Evolutionary conservation across 35 echinoderm and acorn worm species (phyloP), one percentile per base, ranked within the genome.

Genomic region (Apostichopus parvimensis): DNA sequence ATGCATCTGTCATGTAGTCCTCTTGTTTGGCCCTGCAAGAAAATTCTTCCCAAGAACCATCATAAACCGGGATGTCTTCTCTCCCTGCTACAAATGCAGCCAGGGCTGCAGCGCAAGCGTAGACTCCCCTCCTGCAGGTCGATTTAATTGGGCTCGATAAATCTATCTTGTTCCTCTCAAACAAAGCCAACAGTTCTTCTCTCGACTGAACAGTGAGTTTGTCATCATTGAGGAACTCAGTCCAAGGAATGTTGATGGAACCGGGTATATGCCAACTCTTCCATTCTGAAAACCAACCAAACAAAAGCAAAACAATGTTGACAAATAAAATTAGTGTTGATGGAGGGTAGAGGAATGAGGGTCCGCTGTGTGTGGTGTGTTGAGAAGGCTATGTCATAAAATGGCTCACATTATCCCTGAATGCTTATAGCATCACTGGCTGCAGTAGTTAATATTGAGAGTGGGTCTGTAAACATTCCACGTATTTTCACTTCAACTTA

Each of bases 1-100:
- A 17, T 18, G 54, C 25, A 13, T 59, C 89, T 79, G 45, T 60
- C 77, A 91, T 78, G 73, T 78, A 78, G 26, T 78, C 71, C 72
- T 91, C 72, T 54, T 15, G 26, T 78, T 28, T 59, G 9, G 56
- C 77, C 57, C 89, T 53, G 53, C 54, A 73, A 54, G 89, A 77
- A 57, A 80, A 94, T 73, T 94, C 93, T 24, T 90, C 93, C 93
- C 93, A 94, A 15, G 93, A 89, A 5, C 93, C 93, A 77, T 94
- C 93, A 60, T 90, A 94, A 17, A 94, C 58, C 57, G 34, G 77
- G 18, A 87, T 22, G 23, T 94, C 93, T 52, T 91, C 54, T 10
- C 87, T 81, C 6, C 93, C 93, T 5, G 87, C 87, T 13, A 91
- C 55, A 34, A 83, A 88, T 11, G 93, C 93, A 5, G 77, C 93